Conservation (phyloP, 2,113 vertebrate species). For the Gobiocypris rarus region DNA sequence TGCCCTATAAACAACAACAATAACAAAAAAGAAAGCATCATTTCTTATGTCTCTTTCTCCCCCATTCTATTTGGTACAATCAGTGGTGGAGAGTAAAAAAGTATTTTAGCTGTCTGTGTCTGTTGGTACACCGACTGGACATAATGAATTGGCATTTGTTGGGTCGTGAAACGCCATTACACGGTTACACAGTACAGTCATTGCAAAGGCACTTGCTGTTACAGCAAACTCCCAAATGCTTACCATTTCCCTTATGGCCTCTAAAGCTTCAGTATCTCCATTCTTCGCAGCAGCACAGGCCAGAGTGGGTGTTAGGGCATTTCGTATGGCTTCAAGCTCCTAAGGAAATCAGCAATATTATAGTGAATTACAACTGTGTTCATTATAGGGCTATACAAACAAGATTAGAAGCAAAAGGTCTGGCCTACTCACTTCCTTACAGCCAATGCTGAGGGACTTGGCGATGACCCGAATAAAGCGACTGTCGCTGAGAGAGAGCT, state of each 20-base stretch:
- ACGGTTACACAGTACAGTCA: not conserved
- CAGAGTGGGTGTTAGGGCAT: slow-evolving; percentile 83
- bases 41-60: too few species aligned
- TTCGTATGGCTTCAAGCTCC: slow-evolving; percentile 84
- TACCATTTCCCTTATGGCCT: not conserved
- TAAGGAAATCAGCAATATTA: slow-evolving; percentile 61
- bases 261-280: slow-evolving; percentile 69
- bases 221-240: not conserved
- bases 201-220: not conserved
- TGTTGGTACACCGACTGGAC: too few species aligned
- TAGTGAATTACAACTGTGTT: not conserved
- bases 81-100: too few species aligned
- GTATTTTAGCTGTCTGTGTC: too few species aligned
- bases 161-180: not conserved
- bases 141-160: too few species aligned
- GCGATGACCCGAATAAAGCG: slow-evolving; percentile 82
- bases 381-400: not conserved
- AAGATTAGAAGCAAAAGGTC: not conserved
- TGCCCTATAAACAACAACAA: slow-evolving; percentile 73
- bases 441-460: slow-evolving; percentile 83
- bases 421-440: slow-evolving; percentile 81
- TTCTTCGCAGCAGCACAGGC: slow-evolving; percentile 86
- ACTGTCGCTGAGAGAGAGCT: slow-evolving; percentile 78
- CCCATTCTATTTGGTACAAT: too few species aligned
- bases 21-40: too few species aligned